Base-by-base conservation (phyloP, 2,797 vertebrate species). In the Rachycentron canadum region DNA sequence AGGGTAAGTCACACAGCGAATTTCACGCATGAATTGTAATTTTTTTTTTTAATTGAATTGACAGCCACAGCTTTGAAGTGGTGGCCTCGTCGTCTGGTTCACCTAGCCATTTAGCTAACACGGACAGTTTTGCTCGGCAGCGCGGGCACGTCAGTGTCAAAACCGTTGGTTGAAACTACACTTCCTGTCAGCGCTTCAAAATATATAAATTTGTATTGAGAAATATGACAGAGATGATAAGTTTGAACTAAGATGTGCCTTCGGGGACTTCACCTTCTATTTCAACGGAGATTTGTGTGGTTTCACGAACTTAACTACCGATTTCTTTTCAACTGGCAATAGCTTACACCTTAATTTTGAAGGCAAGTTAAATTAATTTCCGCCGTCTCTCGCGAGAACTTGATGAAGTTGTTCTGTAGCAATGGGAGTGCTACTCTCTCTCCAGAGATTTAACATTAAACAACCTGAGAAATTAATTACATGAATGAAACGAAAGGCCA, bases 1-100 rank as follows among this genome's bases (percentile, higher is more conserved):
- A 95, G 98, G 98, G 97, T 98, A 90, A 94, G 95, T 94, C 62
- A 41, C 10, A 69, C 16, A 28, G 25, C 28, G 1, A 1, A 4
- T 69, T 26, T 64, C 0, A 11, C 40, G 7, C 7, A 7, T 1
- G 45, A n/a, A 6, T 1, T 32, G 19, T 40, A 11, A 1, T 40
- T n/a, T 32, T 32, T 36, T 36, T 36, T 36, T 16, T 41, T 41
- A 73, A 32, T n/a, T 28, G 9, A n/a, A 26, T 28, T 0, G 0
- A 26, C 11, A 38, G 1, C 3, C 7, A n/a, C 3, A 2, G 3
- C 4, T 30, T 7, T 30, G 1, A 59, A 25, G 67, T 0, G 9
- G 0, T 0, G 28, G 21, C 12, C 34, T 7, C 2, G 4, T 21
- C 5, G n/a, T 47, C 7, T 34, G 5, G 16, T 25, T 61, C 21